phyloP scores from a whole-genome alignment of 2,113 vertebrate genomes.

The Herpetotheres cachinnans region DNA sequence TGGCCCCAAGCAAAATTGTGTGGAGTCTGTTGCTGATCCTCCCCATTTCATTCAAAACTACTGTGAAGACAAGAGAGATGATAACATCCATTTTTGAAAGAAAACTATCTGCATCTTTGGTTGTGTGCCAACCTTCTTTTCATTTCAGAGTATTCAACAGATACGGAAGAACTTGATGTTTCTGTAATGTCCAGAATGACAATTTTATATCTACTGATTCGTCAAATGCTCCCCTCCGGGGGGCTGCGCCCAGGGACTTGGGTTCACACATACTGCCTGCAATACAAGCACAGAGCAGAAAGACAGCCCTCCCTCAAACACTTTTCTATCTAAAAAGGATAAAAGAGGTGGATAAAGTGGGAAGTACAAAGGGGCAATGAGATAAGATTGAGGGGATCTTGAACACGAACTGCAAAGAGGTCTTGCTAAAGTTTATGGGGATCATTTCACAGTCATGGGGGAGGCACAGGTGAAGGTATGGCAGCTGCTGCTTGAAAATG shows the following conservation, averaged over 20 bases:
- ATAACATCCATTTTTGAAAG: not conserved
- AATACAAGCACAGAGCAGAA: not conserved
- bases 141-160: not conserved
- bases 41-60: not conserved
- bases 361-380: not conserved
- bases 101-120: not conserved
- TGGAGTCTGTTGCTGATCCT: not conserved
- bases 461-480: not conserved
- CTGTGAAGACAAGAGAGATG: not conserved
- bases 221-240: not conserved
- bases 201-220: not conserved
- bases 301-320: not conserved
- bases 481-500: not conserved
- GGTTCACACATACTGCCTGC: not conserved
- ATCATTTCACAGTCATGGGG: not conserved
- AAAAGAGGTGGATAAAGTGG: not conserved
- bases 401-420: not conserved
- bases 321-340: not conserved
- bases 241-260: not conserved
- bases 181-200: not conserved
- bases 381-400: not conserved
- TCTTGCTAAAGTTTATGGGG: not conserved
- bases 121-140: not conserved
- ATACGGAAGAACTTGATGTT: not conserved
- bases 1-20: not conserved